Evolutionary conservation across 2,888 invertebrate genomes (phyloP).

Genomic region (Mythimna vitellina): DNA sequence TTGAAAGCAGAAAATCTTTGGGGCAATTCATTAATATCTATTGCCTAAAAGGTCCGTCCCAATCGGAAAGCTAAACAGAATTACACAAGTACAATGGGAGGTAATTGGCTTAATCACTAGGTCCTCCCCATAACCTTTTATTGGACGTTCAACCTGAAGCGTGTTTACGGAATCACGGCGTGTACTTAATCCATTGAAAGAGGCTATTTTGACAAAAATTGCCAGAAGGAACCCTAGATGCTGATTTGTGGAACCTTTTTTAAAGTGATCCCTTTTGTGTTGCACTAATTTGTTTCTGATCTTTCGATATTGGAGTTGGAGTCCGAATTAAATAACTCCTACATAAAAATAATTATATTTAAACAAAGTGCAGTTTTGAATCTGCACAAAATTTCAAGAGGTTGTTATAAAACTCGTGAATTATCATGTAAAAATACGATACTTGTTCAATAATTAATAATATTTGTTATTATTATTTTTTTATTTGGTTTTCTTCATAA

Average conservation of each 20-base stretch:
- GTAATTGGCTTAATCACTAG: constrained; percentile 80
- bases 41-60: constrained; percentile 63
- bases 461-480: too few relatives aligned
- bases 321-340: constrained; percentile 25
- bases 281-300: constrained; percentile 50
- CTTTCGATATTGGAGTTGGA: neutral
- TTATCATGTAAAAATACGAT: too few relatives aligned
- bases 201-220: constrained; percentile 61
- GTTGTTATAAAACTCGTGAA: too few relatives aligned
- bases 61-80: constrained; percentile 74
- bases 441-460: too few relatives aligned
- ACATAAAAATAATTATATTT: neutral
- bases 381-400: too few relatives aligned
- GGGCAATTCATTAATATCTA: constrained; percentile 63
- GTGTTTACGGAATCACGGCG: constrained; percentile 77
- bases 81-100: constrained; percentile 72
- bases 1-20: constrained; percentile 55
- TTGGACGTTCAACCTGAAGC: constrained; percentile 74
- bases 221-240: constrained; percentile 17
- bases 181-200: constrained; percentile 56
- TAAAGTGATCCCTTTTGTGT: constrained; percentile 48
- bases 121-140: constrained; percentile 77
- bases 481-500: too few relatives aligned
- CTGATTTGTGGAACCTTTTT: constrained; percentile 53
- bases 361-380: too few relatives aligned